These are phyloP conservation scores for Cardiocondyla obscurior DNA, from an alignment of 1,140 invertebrate species.

Conservation along the genomic window DNA sequence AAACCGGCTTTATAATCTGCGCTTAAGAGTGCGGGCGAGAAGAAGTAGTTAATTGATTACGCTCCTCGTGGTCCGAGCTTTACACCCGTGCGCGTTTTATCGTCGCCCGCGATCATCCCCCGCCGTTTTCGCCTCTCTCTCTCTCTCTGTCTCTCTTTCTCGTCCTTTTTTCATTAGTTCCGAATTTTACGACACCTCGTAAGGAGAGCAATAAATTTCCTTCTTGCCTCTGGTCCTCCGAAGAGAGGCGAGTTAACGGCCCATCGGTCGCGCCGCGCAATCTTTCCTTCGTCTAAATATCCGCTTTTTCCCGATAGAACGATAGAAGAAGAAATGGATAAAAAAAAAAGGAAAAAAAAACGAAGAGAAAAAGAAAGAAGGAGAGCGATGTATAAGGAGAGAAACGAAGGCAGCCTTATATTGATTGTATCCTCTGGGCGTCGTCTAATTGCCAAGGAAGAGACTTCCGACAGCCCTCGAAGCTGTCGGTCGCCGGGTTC, in stretches of 20 bases:
- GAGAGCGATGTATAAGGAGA: not conserved
- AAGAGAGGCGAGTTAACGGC: conserved; percentile 49
- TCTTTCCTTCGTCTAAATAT: conserved; percentile 20
- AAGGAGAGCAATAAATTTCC: conserved; percentile 60
- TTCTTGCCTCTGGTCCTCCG: conserved; percentile 16
- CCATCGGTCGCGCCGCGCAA: conserved; percentile 14
- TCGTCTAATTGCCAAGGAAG: conserved; percentile 50
- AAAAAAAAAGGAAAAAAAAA: not conserved
- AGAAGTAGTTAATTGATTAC: conserved; percentile 58
- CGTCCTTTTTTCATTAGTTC: conserved; percentile 61
- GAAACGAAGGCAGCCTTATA: conserved; percentile 13
- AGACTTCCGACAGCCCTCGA: conserved; percentile 19
- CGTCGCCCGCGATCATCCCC: not conserved
- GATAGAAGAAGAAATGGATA: not conserved
- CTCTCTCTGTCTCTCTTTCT: not conserved
- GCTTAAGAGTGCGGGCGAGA: not conserved
- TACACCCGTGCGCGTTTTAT: conserved; percentile 16
- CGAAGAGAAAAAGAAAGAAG: not conserved
- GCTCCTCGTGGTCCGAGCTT: conserved; percentile 6
- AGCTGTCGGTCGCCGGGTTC: conserved; percentile 15
- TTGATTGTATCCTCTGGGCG: conserved; percentile 40
- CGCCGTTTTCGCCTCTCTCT: not conserved
- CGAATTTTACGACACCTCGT: conserved; percentile 66
- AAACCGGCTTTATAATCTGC: conserved; percentile 32
- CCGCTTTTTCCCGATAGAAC: not conserved